Base-by-base conservation (phyloP, 2,888 invertebrate species). In the Chloroclystis v-ata region DNA sequence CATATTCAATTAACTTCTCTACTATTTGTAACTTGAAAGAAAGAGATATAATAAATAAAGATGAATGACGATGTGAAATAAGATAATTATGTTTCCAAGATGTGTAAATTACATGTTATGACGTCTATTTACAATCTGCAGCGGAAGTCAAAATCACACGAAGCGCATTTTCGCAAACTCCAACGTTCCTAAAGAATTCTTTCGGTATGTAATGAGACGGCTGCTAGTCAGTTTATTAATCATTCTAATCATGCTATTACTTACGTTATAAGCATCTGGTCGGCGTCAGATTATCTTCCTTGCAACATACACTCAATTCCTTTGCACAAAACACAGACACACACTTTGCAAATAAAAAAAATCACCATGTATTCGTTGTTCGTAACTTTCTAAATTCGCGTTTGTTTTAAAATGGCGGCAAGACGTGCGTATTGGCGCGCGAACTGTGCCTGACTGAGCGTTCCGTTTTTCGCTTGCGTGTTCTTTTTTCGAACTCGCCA, bases 221-320 rank as follows among this genome's bases (percentile, higher is more conserved):
- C 47, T 29, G 13, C 35, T 28, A 56, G 20, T 49, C 37, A 65
- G 51, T 46, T 64, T 56, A 66, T 65, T 68, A 66, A 71, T 69
- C 61, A 69, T 65, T 64, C 64, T 60, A 65, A 74, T 65, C 67
- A 69, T 61, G 56, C 51, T 44, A 57, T 63, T 47, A 82, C 85
- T 84, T 67, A 86, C 86, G 83, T 82, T 83, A 85, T 84, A 71
- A 85, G 82, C 86, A 86, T 86, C 67, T 78, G 37, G 65, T 50
- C 53, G 66, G 63, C 66, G 67, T 72, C 58, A 33, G 37, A 60
- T 74, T 72, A 76, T 72, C 74, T 80, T 78, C 78, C 77, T 72
- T 69, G 67, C 74, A 59, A 67, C 77, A 82, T 78, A 65, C 75
- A 82, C 80, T 69, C 75, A 75, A 78, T 70, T 67, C 60, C 70